Conservation (phyloP, 2,113 vertebrate genomes). For the Neolamprologus tretocephalus region DNA sequence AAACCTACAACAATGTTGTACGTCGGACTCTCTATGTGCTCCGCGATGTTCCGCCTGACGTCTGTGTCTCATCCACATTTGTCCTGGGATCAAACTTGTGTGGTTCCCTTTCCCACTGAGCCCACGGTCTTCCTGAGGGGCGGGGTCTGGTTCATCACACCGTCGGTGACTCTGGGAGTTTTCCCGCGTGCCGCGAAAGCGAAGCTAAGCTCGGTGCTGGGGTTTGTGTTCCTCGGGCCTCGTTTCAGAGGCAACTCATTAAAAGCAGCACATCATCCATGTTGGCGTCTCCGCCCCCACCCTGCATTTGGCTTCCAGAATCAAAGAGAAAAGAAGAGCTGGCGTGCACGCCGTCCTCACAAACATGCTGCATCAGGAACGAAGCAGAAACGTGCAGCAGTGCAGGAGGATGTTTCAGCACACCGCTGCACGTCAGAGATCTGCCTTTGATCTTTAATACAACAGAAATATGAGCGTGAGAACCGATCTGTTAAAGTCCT, state of each 20-base stretch:
- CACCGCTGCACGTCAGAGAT: neutral
- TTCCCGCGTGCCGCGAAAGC: neutral
- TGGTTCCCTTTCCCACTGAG: neutral
- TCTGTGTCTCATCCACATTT: neutral
- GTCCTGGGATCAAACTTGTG: neutral
- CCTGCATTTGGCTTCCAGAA: neutral
- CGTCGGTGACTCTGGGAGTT: neutral
- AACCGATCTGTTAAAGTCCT: neutral
- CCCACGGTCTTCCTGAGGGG: neutral
- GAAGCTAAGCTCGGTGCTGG: neutral
- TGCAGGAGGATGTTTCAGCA: neutral
- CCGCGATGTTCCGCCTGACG: rapidly evolving
- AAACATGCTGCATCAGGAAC: neutral
- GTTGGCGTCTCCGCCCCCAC: neutral
- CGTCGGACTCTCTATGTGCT: neutral
- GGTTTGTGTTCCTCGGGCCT: neutral
- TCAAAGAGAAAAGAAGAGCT: neutral
- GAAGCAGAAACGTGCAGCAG: neutral
- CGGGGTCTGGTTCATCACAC: neutral
- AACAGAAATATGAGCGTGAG: neutral
- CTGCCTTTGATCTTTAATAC: neutral
- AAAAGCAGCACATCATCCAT: conserved; percentile 5
- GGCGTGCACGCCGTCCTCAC: neutral
- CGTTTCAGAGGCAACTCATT: conserved; percentile 39
- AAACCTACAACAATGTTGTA: too few relatives aligned